Conservation (phyloP, 2,888 invertebrate genomes). For the Lumbricus terrestris region DNA sequence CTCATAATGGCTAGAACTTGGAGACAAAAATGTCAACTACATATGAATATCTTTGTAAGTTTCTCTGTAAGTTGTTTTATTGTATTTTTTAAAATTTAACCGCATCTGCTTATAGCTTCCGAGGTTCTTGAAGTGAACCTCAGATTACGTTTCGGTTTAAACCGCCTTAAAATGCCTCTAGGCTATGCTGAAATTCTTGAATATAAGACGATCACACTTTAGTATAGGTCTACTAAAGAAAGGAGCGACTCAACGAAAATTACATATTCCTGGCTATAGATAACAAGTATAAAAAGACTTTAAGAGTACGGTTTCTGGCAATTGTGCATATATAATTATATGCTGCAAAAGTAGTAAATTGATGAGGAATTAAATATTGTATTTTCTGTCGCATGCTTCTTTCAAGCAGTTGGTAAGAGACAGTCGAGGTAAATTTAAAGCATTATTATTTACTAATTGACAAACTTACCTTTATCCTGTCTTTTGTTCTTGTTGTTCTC, state of each 20-base stretch:
- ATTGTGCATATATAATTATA: not conserved
- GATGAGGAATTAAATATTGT: not conserved
- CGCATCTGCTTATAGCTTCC: not conserved
- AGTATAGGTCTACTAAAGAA: too few species aligned
- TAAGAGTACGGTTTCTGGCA: not conserved
- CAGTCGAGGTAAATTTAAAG: not conserved
- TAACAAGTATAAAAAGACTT: not conserved
- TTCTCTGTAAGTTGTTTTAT: not conserved
- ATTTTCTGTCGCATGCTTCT: not conserved
- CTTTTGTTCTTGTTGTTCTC: not conserved
- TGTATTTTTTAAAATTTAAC: not conserved
- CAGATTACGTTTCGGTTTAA: not conserved
- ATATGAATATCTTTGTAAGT: not conserved
- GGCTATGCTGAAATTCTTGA: not conserved
- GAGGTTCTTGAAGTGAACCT: not conserved
- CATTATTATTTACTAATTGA: not conserved
- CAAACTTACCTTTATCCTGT: not conserved
- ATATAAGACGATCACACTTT: not conserved
- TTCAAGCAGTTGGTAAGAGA: not conserved
- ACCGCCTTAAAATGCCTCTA: not conserved
- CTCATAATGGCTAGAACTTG: too few species aligned
- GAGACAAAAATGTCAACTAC: not conserved
- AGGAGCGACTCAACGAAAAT: not conserved
- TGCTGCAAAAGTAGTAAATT: not conserved
- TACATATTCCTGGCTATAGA: too few species aligned